These are phyloP conservation scores for Hoplias malabaricus DNA, from an alignment of 2,113 vertebrate species.

Conservation along the genomic window DNA sequence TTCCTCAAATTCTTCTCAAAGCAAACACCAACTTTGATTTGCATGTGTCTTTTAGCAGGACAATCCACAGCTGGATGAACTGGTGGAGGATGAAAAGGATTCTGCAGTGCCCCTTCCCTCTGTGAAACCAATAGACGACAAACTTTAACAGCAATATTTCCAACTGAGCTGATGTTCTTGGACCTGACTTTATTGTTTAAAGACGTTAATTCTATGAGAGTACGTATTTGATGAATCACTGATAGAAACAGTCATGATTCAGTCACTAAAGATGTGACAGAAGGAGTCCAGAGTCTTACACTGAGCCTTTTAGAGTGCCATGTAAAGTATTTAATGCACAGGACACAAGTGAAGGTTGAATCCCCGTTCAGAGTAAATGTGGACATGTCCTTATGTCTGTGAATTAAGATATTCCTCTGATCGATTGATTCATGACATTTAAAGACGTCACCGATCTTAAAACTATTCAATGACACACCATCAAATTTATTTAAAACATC, in stretches of 20 bases:
- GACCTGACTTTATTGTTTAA: not conserved
- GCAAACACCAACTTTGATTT: not conserved
- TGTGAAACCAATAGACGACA: slow-evolving; percentile 7
- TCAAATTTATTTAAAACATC: not conserved
- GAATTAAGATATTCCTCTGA: not conserved
- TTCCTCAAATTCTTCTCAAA: not conserved
- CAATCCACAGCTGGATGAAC: not conserved
- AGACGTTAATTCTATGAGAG: not conserved
- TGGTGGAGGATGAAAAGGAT: not conserved
- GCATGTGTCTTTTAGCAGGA: not conserved
- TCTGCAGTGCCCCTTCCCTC: not conserved
- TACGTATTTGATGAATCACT: not conserved
- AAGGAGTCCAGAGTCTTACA: not conserved
- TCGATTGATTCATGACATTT: not conserved
- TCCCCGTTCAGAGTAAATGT: not conserved
- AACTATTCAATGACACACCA: not conserved
- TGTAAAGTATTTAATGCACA: not conserved
- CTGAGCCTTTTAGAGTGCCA: not conserved
- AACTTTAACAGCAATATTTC: not conserved
- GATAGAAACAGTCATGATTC: not conserved
- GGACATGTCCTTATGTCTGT: not conserved
- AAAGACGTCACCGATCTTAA: not conserved
- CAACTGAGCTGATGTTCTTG: not conserved
- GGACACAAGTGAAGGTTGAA: not conserved
- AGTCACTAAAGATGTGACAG: not conserved